Evolutionary conservation across 2,797 vertebrate genomes (phyloP), one percentile per base, ranked within the genome.

Genomic region (Oreonectes daqikongensis): DNA sequence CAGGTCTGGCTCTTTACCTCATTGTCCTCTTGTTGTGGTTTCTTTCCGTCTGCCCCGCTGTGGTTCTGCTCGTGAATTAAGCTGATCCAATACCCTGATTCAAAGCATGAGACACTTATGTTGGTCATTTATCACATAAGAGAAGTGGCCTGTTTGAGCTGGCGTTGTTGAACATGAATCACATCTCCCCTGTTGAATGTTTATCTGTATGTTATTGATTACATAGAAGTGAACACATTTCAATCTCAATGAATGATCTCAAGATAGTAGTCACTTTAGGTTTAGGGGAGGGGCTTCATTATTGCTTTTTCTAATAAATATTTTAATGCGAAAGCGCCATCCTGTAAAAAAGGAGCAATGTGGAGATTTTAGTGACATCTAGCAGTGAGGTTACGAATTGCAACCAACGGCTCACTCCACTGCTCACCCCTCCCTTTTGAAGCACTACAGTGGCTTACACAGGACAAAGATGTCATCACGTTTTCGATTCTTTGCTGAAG

Each of bases 1-100:
- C 87, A 94, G 95, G 95, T 95, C 86, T 38, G 59, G 22, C n/a
- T 35, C 3, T 48, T 11, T 48, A 18, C 15, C 32, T 60, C 12
- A 17, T 32, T 35, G 6, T 77, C 10, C 40, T 77, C 42, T 69
- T 38, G 30, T 63, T 57, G 57, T 18, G 71, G 20, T 22, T 64
- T 15, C 35, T 70, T n/a, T 42, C 42, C n/a, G n/a, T 40, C n/a
- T 15, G 40, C 30, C n/a, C n/a, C 44, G 32, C 12, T 26, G 1
- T 1, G 0, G 35, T 63, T 52, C 28, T 81, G 55, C 48, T 53
- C 40, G 66, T 50, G 28, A 77, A 64, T 77, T 61, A 38, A 55
- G 30, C 5, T 44, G 46, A 66, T 52, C n/a, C 38, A 22, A 61
- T 60, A 60, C 17, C 30, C 53, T 57, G 53, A 57, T 57, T 57